Percentiles rank a stretch among this genome's conserved stretches.
phyloP scores from a whole-genome alignment of 2,113 vertebrate species.

The Crotalus helleri region DNA sequence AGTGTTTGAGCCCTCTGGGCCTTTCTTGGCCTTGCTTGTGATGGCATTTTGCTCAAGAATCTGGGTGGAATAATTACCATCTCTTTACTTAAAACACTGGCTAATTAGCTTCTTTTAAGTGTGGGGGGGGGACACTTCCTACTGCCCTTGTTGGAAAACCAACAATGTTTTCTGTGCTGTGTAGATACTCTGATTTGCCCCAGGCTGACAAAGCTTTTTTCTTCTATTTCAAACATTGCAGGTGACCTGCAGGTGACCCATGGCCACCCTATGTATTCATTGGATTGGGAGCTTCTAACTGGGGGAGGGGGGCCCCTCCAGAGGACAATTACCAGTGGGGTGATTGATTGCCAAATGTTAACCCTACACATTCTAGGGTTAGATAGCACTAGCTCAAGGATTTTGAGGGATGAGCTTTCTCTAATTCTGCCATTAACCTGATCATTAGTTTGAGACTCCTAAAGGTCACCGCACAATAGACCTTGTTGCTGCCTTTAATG shows the following conservation, averaged over 20 bases:
- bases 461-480: slow-evolving; percentile 54
- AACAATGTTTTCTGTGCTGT: not conserved
- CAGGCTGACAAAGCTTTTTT: not conserved
- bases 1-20: not conserved
- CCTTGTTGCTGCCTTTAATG: slow-evolving; percentile 57
- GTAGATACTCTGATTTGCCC: not conserved
- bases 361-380: not conserved
- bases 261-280: not conserved
- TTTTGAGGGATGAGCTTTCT: slow-evolving; percentile 6
- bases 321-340: slow-evolving; percentile 31
- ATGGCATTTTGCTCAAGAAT: not conserved
- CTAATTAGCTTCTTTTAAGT: not conserved
- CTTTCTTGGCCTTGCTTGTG: not conserved
- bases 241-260: not conserved
- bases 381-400: not conserved
- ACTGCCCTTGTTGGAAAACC: not conserved
- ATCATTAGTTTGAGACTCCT: slow-evolving; percentile 57
- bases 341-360: slow-evolving; percentile 36
- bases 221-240: not conserved
- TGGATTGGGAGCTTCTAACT: slow-evolving; percentile 32
- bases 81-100: not conserved
- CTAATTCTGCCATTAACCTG: slow-evolving; percentile 23
- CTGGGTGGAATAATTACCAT: not conserved
- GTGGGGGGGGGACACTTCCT: not conserved
- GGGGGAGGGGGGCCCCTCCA: slow-evolving; percentile 35